Evolutionary conservation across 2,888 invertebrate species (phyloP).

Genomic region (Podotricha telesiphe): DNA sequence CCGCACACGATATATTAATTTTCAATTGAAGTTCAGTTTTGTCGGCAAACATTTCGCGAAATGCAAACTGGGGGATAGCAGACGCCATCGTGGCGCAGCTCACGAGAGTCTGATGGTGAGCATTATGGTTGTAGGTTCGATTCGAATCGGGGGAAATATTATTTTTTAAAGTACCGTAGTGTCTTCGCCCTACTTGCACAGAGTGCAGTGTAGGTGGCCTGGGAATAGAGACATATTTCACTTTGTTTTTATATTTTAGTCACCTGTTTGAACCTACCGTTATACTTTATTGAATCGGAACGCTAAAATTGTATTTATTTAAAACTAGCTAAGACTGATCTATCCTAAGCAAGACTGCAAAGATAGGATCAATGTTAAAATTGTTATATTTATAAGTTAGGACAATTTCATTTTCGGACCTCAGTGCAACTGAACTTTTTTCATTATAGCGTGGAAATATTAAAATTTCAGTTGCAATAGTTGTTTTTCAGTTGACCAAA

Average conservation of each 20-base stretch:
- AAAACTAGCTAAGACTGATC: no score
- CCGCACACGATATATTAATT: constrained; percentile 30
- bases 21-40: constrained; percentile 22
- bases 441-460: background rate
- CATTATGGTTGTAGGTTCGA: background rate
- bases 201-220: no score
- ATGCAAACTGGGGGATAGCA: constrained; percentile 7
- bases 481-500: constrained; percentile 8
- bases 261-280: no score
- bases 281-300: no score
- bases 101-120: background rate
- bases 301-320: no score
- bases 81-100: background rate
- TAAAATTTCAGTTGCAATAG: constrained; percentile 4
- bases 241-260: no score
- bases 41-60: constrained; percentile 26
- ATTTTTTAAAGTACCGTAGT: no score
- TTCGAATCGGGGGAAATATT: no score
- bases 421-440: background rate
- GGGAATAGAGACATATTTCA: no score
- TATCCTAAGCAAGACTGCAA: no score
- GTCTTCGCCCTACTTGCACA: no score
- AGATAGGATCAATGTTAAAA: background rate
- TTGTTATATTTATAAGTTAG: background rate
- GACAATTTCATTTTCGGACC: background rate